Base-by-base conservation (phyloP, 2,888 invertebrate species). In the Cantharis lateralis region DNA sequence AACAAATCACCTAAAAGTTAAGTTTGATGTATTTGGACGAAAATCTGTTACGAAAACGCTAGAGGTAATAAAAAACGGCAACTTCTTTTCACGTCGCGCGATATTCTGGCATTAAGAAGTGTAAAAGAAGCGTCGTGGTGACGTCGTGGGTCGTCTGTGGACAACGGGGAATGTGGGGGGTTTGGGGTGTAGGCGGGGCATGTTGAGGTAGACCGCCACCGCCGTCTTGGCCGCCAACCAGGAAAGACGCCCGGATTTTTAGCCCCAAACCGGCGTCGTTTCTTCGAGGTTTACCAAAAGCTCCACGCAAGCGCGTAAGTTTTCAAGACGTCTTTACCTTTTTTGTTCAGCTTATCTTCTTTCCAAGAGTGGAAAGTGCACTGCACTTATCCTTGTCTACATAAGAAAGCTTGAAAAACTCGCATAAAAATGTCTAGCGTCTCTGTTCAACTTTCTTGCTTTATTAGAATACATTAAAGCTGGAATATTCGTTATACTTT, bases 201-300 rank as follows among this genome's bases (percentile, higher is more conserved):
- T 89, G 88, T 89, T 89, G 89, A 88, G 89, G 89, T 89, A 87
- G 87, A 88, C 88, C 88, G 88, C 88, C 88, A 87, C 88, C 88
- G 87, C 88, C 87, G 87, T 86, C 87, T 83, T 83, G 83, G 88
- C 88, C 88, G 86, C 88, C 88, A 88, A 89, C 88, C 88, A 88
- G 88, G 88, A 88, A 88, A 88, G 89, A 88, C 89, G 88, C 87
- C 79, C 87, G 88, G 88, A 88, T 89, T 89, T 89, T 89, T 88
- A 87, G 87, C 88, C 89, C 87, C 88, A 88, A 87, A 88, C 88
- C 88, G 87, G 87, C 88, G 87, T 88, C 88, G 88, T 88, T 88
- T 88, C 88, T 88, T 88, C 88, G 88, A 88, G 88, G 88, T 88
- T 89, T 88, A 88, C 89, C 88, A 86, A 85, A 85, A 85, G 83